These are phyloP conservation scores for Lutraria rhynchaena DNA, from an alignment of 1,140 invertebrate genomes.

Conservation along the genomic window DNA sequence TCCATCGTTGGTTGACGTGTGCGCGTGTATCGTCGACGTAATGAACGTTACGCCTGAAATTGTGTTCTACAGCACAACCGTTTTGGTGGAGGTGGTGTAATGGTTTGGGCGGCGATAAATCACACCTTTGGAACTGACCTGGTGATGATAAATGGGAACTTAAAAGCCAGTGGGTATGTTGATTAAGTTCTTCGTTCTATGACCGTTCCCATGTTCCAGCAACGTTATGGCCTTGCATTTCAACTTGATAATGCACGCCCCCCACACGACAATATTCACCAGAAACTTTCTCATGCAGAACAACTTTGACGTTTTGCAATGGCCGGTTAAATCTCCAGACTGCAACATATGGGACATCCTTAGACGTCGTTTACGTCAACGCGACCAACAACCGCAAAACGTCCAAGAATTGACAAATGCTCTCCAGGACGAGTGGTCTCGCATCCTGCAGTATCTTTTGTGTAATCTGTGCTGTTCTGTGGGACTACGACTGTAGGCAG, in stretches of 20 bases:
- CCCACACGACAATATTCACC: not conserved
- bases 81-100: too few relatives aligned
- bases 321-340: not conserved
- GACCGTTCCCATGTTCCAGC: too few relatives aligned
- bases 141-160: not conserved
- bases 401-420: slow-evolving; percentile 1
- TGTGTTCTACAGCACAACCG: slow-evolving; percentile 5
- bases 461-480: slow-evolving; percentile 1
- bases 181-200: not conserved
- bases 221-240: too few relatives aligned
- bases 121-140: not conserved
- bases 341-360: too few relatives aligned
- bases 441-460: not conserved
- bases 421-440: too few relatives aligned
- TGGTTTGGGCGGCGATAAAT: too few relatives aligned
- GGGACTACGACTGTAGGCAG: not conserved
- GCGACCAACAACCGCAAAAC: not conserved
- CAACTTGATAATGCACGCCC: too few relatives aligned
- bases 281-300: too few relatives aligned
- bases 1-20: not conserved
- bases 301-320: not conserved
- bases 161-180: slow-evolving; percentile 5
- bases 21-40: too few relatives aligned
- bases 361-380: too few relatives aligned
- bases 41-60: not conserved